Evolutionary conservation across 2,113 vertebrate genomes (phyloP), one percentile per base, ranked within the genome.

Genomic region (Erinaceus europaeus): DNA sequence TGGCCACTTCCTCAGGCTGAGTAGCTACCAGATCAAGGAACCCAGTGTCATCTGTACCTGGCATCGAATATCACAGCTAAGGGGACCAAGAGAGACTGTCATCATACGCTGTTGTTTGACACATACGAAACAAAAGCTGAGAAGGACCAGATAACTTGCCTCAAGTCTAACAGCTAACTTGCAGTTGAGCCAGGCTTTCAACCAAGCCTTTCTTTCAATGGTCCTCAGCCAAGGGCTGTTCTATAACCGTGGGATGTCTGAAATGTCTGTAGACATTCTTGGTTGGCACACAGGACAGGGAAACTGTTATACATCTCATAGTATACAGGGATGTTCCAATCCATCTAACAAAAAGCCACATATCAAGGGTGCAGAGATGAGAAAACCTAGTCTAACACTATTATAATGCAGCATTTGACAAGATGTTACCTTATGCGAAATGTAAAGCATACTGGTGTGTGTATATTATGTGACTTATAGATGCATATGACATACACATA

Each of bases 21-120:
- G 11, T 0, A 2, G 53, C 48, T n/a, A 6, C 32, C 18, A 62
- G 11, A 67, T 13, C 1, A 27, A 44, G 42, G 44, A 52, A 42
- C n/a, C 57, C 4, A 0, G 18, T 6, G 5, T 86, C 13, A 4
- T 14, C 9, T 10, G 29, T 38, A 67, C 57, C 0, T 34, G 34
- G 38, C 20, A 25, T 3, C 32, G 69, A 68, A 6, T 14, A 52
- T 7, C 5, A 50, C 55, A 27, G 42, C 79, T 27, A 9, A 32
- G 36, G 27, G 4, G 38, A 18, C 1, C 27, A n/a, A 0, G 12
- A 18, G 25, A 14, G 64, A 40, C 50, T 23, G 34, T 64, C 15
- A 21, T 10, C 59, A 10, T 20, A 61, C 9, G 0, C 5, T 27
- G 27, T 34, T 52, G 36, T 46, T 74, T 86, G 29, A 52, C 11